These are phyloP conservation scores for Mesodorylaimus sp. DNA, from an alignment of 2,888 invertebrate species.

Conservation along the genomic window DNA sequence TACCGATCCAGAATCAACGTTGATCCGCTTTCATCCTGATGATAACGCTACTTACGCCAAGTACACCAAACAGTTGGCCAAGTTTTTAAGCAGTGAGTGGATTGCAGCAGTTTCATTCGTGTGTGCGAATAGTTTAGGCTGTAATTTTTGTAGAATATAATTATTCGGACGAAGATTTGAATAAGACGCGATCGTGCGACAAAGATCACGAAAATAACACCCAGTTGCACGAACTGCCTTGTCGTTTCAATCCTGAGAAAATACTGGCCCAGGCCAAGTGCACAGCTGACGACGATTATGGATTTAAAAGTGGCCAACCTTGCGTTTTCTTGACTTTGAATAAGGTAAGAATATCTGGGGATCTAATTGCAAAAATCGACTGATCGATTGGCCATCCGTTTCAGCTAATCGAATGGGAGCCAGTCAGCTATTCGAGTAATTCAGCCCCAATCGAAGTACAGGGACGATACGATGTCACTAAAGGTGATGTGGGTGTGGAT, in stretches of 20 bases:
- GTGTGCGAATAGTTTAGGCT: no score
- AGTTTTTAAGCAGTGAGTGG: conserved; percentile 18
- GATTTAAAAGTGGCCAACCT: conserved; percentile 63
- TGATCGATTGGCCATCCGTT: conserved; percentile 4
- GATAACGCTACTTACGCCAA: conserved; percentile 22
- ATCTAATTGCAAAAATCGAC: neutral
- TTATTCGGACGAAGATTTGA: no score
- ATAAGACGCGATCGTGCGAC: no score
- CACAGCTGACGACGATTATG: conserved; percentile 42
- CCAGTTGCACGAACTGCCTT: conserved; percentile 15
- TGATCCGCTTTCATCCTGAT: conserved; percentile 65
- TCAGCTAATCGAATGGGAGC: conserved; percentile 27
- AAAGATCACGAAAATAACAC: no score
- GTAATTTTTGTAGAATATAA: no score
- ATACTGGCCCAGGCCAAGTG: neutral
- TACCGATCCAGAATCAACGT: conserved; percentile 77
- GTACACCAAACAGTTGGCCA: conserved; percentile 19
- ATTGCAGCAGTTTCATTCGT: no score
- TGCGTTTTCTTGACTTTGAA: conserved; percentile 92
- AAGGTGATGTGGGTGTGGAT: conserved; percentile 54
- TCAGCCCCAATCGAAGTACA: conserved; percentile 42
- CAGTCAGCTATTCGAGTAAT: conserved; percentile 41
- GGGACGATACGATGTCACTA: neutral
- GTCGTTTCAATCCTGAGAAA: neutral
- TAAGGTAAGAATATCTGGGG: conserved; percentile 45